Evolutionary conservation across 37 sponge, comb jelly and placozoan genomes (phyloP).

Genomic region (Amphimedon queenslandica): DNA sequence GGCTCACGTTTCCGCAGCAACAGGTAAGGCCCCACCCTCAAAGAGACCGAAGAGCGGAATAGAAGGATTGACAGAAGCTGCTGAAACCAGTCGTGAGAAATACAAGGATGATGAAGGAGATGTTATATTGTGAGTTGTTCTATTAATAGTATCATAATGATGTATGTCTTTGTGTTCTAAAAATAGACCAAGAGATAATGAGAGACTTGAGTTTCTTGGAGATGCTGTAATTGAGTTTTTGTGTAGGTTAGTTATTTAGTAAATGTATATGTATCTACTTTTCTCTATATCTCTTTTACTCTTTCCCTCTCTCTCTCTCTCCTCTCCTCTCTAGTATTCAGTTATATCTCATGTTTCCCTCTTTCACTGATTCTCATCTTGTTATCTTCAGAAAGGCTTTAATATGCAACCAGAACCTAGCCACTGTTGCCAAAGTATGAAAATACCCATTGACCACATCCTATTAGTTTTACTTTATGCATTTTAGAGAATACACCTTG

Average conservation of each 20-base stretch:
- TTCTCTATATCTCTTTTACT: neutral
- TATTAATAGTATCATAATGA: neutral
- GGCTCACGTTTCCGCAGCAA: too few relatives aligned
- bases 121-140: constrained; percentile 3
- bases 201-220: constrained; percentile 73
- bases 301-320: neutral
- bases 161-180: neutral
- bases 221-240: constrained; percentile 72
- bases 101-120: neutral
- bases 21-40: neutral
- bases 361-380: constrained; percentile 43
- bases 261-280: neutral
- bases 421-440: constrained; percentile 23
- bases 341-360: constrained; percentile 60
- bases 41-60: constrained; percentile 1
- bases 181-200: constrained; percentile 41
- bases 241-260: neutral
- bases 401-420: constrained; percentile 58
- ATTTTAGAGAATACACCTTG: neutral
- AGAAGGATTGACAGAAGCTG: constrained; percentile 8
- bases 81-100: neutral
- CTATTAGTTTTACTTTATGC: neutral
- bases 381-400: constrained; percentile 25
- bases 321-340: constrained; percentile 20
- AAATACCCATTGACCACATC: too few relatives aligned